These are phyloP conservation scores for Rallus limicola DNA, from an alignment of 2,113 vertebrate genomes.

Conservation along the genomic window DNA sequence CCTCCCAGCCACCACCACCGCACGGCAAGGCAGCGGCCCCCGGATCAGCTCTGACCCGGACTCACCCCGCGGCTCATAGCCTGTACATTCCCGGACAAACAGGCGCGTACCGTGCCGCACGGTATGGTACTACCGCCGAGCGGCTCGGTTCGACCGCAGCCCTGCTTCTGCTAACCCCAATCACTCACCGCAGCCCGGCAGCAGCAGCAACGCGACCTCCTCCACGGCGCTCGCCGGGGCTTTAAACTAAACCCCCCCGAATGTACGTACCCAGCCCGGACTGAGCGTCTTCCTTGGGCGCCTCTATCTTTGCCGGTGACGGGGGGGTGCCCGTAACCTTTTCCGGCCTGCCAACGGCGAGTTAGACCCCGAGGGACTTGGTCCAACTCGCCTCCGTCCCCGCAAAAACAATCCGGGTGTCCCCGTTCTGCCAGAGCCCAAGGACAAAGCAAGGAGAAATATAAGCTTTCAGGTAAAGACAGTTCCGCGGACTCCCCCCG, in stretches of 20 bases:
- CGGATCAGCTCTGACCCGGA: neutral
- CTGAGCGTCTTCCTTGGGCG: conserved; percentile 14
- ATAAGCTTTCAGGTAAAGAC: rapidly evolving
- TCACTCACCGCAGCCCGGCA: neutral
- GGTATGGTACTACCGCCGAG: neutral
- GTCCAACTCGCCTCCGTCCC: neutral
- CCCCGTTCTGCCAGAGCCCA: neutral
- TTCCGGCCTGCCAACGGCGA: neutral
- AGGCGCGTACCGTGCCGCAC: neutral
- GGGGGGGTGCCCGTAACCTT: neutral
- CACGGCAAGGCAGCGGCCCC: neutral
- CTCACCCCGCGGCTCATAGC: neutral
- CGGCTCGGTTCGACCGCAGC: neutral
- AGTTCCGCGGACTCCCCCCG: neutral
- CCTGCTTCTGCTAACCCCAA: neutral
- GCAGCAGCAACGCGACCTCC: rapidly evolving
- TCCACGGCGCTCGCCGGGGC: rapidly evolving
- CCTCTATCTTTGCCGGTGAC: neutral
- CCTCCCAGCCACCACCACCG: neutral
- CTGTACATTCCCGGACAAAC: neutral
- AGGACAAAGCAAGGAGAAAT: neutral
- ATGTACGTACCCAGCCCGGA: neutral
- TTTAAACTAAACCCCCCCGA: neutral
- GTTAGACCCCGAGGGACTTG: neutral
- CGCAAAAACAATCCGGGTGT: rapidly evolving